Evolutionary conservation across 1,140 invertebrate species (phyloP).

Genomic region (Conus betulinus): DNA sequence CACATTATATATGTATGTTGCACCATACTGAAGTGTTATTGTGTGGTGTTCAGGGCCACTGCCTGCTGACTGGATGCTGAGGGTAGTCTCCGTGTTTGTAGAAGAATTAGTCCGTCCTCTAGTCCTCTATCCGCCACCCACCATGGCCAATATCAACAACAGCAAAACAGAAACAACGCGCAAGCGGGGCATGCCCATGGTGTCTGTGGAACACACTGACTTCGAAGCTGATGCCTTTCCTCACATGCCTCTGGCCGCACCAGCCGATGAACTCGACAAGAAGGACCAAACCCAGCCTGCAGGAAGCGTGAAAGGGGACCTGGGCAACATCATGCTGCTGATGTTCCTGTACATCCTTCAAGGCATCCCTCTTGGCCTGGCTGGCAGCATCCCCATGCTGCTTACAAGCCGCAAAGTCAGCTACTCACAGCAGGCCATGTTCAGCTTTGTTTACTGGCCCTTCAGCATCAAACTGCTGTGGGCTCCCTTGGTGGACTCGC

Average conservation of each 20-base stretch:
- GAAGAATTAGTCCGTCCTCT: conserved; percentile 27
- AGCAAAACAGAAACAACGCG: conserved; percentile 7
- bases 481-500: conserved; percentile 97
- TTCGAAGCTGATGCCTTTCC: conserved; percentile 52
- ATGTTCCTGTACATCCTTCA: conserved; percentile 95
- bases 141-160: background rate
- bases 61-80: conserved; percentile 5
- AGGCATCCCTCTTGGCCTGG: conserved; percentile 93
- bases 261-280: background rate
- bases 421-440: conserved; percentile 88
- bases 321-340: conserved; percentile 84
- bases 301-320: conserved; percentile 55
- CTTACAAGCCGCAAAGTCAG: conserved; percentile 87
- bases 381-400: conserved; percentile 95
- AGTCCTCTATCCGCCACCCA: background rate
- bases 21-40: too few species aligned
- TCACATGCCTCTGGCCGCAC: conserved; percentile 49
- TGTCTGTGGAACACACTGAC: conserved; percentile 41
- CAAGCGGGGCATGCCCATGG: conserved; percentile 18
- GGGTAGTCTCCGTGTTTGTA: background rate
- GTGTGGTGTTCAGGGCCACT: too few species aligned
- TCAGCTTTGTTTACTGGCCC: conserved; percentile 98
- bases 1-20: background rate
- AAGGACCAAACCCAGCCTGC: conserved; percentile 1
- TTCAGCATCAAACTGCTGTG: conserved; percentile 96